Base-by-base conservation (phyloP, 2,113 vertebrate genomes). In the Cyanoliseus patagonus region DNA sequence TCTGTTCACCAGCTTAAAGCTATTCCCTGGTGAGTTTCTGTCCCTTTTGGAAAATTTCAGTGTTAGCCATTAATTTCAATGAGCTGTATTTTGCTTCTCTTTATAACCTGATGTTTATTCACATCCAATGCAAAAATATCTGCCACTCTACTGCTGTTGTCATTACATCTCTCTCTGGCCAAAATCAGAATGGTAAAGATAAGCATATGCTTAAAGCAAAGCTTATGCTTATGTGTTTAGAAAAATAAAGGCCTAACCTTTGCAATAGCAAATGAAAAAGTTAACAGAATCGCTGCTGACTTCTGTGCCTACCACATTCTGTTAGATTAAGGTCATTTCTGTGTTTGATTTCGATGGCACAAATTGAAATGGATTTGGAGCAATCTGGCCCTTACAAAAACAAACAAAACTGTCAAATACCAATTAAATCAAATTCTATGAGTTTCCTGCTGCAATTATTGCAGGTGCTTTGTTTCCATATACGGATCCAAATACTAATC, bases 391-490 rank as follows among this genome's bases (percentile, higher is more conserved):
- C 37, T 52, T 12, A 41, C 9, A 62, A 73, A 74, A 80, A 10
- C 46, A 89, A 87, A 81, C 44, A 73, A 63, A 96, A 79, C 66
- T 46, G 67, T 72, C 87, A 85, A 47, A 70, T 30, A 51, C 66
- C 86, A 80, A 96, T 92, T 95, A 80, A 90, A 91, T 93, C 59
- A 81, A 68, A 82, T 88, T 27, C 74, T 64, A 86, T 49, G 39
- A 70, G 69, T 75, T 95, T 96, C 51, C 88, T 90, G 62, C 49
- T 84, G 72, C 62, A 94, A 84, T 97, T 96, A 92, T 95, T 96
- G 95, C 93, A 74, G 90, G 90, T 83, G 62, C 35, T 92, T 95
- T 92, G 88, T 95, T 95, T 96, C 95, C 91, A 94, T 91, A 89
- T 79, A 68, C 0, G 1, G 86, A 83, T 41, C 86, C 76, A 79